Base-by-base conservation (phyloP, 2,113 vertebrate species). In the Colaptes auratus region DNA sequence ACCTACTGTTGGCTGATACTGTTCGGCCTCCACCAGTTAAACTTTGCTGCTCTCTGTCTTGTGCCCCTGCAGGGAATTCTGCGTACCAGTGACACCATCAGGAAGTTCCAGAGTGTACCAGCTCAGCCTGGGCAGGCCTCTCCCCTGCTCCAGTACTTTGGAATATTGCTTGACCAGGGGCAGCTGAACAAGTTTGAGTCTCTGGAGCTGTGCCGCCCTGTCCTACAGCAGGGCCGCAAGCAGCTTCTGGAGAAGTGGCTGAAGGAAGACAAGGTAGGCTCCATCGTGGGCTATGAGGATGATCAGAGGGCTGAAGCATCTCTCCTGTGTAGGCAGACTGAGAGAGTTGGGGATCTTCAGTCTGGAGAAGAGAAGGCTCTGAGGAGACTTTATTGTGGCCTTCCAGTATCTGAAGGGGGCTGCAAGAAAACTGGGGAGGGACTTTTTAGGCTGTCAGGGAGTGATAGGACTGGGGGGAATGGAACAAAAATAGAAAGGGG, bases 241-340 rank as follows among this genome's bases (percentile, higher is more conserved):
- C 99, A 99, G 75, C 98, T 99, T 30, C 97, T 99, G 95, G 99
- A 99, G 96, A 99, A 99, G 82, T 99, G 99, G 99, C 96, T 99
- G 58, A 99, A 99, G 86, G 99, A 99, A 96, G 99, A 99, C 90
- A 99, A 99, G 98, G 99, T 99, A 96, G 79, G 86, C 42, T 64
- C 0, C 0, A 15, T 90, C 6, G 5, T 44, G 42, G 42, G 42
- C 42, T 15, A 44, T 44, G 42, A 44, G 42, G 42, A 15, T 44
- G 42, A 44, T 44, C 42, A 44, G 42, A 44, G 42, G 42, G 42
- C 42, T 42, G 42, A 15, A 42, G 42, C 42, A 42, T 14, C 42
- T 44, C 42, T 44, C 15, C 15, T 44, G 6, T 44, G 42, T 16
- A 44, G 42, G 14, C 42, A 44, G 42, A 16, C 5, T 44, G 42